Evolutionary conservation across 2,888 invertebrate genomes (phyloP), one percentile per base, ranked within the genome.

Genomic region (Drosophila prostipennis): DNA sequence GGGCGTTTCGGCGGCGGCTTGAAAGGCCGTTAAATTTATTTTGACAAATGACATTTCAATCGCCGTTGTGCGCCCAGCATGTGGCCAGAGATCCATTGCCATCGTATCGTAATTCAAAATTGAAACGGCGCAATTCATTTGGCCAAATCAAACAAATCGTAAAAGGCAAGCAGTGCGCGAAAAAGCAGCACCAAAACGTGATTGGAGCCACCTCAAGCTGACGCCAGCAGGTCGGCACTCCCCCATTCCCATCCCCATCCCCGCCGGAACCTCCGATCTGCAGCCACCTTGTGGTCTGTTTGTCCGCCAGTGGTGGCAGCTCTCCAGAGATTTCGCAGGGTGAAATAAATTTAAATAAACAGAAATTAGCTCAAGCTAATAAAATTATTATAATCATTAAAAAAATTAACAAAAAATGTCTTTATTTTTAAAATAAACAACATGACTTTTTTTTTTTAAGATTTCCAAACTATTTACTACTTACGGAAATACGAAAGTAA

Each of bases 1-100:
- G 23, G 42, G 57, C 52, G 72, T 58, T 57, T 57, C 57, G 69
- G 65, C 74, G 81, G 84, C 73, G 70, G 69, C 76, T 69, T 77
- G 71, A 76, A 85, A 81, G 85, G 68, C 77, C 68, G 67, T 61
- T 80, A 71, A 86, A 89, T 88, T 88, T 90, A 89, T 89, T 89
- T 90, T 90, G 90, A 90, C 90, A 90, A 90, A 90, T 90, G 90
- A 90, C 89, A 89, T 82, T 84, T 89, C 90, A 90, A 90, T 90
- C 79, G 82, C 78, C 79, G 80, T 85, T 83, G 74, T 71, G 63
- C 48, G 43, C 77, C 72, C 78, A 74, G 78, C 78, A 73, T 81
- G 84, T 72, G 76, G 70, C 58, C 76, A 11, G 37, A 51, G 40
- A 48, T 61, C 61, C 76, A 65, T 68, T 43, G 58, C 61, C 57